Evolutionary conservation across 2,797 vertebrate genomes (phyloP), one percentile per base, ranked within the genome.

Genomic region (Scolopax bukidnonensis): DNA sequence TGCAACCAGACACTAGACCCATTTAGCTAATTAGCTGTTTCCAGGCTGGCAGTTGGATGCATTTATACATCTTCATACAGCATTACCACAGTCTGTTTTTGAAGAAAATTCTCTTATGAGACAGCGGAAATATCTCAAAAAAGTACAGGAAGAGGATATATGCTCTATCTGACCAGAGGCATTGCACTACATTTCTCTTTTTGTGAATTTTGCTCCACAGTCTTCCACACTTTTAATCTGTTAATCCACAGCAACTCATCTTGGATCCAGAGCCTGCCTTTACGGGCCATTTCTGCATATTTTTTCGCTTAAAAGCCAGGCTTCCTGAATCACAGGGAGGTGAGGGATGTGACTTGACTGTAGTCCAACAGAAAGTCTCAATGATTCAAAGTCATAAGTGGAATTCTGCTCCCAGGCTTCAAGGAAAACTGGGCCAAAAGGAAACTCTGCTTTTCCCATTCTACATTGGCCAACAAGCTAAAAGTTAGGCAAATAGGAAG

Each of bases 391-490:
- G 87, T 87, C 73, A 90, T 75, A 61, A 76, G 54, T 91, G 88
- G 93, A 96, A 96, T 96, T 95, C 95, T 94, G 84, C 94, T 96
- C 82, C 93, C 90, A 95, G 95, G 93, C 94, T 94, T 93, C 83
- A 84, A 74, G 94, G 87, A 92, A 47, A 91, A 84, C 85, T 51
- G 89, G 82, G 93, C 91, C 91, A 96, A 96, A 94, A 96, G 96
- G 94, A 92, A 96, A 94, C 88, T 91, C 90, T 93, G 95, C 81
- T 96, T 97, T 97, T 94, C 91, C 89, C 92, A 95, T 93, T 96
- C 92, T 91, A 9, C 13, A 11, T 81, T 69, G 91, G 87, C 94
- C 87, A 92, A 65, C 23, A 84, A 95, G 65, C 89, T 84, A 13
- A 45, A 84, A 94, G 82, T 65, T 95, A 96, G 90, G 95, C 92